Evolutionary conservation across 2,113 vertebrate species (phyloP).

Genomic region (Noturus placidus): DNA sequence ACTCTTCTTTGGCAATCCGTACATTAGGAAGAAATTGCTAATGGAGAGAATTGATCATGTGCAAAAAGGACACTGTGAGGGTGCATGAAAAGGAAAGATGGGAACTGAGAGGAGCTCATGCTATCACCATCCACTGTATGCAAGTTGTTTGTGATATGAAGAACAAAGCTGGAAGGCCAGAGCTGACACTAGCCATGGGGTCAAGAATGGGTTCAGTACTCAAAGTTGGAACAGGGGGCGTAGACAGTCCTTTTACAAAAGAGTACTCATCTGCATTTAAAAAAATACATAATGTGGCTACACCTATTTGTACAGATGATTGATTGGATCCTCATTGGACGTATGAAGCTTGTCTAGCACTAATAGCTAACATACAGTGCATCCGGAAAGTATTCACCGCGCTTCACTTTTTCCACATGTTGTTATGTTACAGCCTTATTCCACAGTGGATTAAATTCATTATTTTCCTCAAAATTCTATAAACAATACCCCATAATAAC

Average conservation of each 20-base stretch:
- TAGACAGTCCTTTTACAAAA: not conserved
- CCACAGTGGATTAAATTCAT: too few species aligned
- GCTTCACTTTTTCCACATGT: too few species aligned
- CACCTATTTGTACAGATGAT: not conserved
- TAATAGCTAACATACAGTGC: not conserved
- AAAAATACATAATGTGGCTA: not conserved
- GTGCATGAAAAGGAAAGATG: slow-evolving; percentile 43
- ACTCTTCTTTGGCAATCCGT: not conserved
- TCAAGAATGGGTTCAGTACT: slow-evolving; percentile 55
- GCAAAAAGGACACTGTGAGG: not conserved
- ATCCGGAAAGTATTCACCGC: too few species aligned
- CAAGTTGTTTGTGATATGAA: slow-evolving; percentile 68
- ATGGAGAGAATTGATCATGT: not conserved
- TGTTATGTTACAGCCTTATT: too few species aligned
- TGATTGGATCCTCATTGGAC: not conserved
- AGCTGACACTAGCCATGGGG: slow-evolving; percentile 73
- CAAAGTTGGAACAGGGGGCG: slow-evolving; percentile 15
- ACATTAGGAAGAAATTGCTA: not conserved
- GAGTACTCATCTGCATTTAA: not conserved
- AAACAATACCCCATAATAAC: too few species aligned
- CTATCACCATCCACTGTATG: slow-evolving; percentile 70
- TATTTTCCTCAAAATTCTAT: too few species aligned
- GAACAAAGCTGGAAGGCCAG: slow-evolving; percentile 68
- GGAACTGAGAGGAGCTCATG: slow-evolving; percentile 68
- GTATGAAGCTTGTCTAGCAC: not conserved